A percentile compares a stretch with the other conserved stretches of the same genome.
Conservation (phyloP, 2,113 vertebrate genomes). For the Felis chaus region DNA sequence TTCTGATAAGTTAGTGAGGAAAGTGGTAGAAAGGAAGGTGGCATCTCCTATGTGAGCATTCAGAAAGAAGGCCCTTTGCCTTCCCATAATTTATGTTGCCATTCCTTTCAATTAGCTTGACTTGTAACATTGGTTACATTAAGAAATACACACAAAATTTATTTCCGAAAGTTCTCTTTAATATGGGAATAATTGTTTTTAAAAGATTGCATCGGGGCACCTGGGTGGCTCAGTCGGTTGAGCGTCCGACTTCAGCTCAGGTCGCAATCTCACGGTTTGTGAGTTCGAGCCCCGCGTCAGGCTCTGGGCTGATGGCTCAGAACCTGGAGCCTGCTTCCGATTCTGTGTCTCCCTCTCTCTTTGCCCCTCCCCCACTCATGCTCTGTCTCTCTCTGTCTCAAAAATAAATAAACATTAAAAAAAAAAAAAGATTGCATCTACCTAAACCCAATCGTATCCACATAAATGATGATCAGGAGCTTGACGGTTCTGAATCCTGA, state of each 20-base stretch:
- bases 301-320: no score
- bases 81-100: not conserved
- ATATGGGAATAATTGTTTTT: not conserved
- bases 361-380: no score
- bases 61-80: not conserved
- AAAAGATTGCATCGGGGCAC: not conserved
- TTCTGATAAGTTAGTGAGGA: slow-evolving; percentile 54
- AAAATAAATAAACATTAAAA: no score
- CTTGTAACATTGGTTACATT: not conserved
- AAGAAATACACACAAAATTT: not conserved
- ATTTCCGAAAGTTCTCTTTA: not conserved
- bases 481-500: not conserved
- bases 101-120: not conserved
- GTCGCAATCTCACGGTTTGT: no score
- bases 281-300: no score
- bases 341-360: no score
- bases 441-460: not conserved
- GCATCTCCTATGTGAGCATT: not conserved
- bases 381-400: no score
- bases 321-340: no score
- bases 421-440: not conserved
- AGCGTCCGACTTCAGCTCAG: no score
- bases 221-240: no score
- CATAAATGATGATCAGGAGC: not conserved
- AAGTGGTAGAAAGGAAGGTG: not conserved